A percentile compares a stretch with the other conserved stretches of the same genome.
Evolutionary conservation across 2,888 invertebrate species (phyloP).

Genomic region (Cenopis cana): DNA sequence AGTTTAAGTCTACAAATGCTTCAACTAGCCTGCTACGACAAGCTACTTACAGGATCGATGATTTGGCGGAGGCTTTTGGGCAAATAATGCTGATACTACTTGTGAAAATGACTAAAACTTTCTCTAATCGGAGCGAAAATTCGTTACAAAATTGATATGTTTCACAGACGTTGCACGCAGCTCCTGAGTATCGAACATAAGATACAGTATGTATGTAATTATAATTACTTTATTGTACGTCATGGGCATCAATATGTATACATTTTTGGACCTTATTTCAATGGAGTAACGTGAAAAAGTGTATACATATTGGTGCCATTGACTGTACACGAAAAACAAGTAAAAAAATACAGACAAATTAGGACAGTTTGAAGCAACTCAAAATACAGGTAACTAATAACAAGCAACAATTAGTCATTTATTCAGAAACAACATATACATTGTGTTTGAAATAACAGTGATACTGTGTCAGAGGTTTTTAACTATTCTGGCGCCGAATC

Average conservation of each 20-base stretch:
- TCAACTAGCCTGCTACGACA: constrained; percentile 81
- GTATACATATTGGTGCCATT: no score
- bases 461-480: not conserved
- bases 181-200: constrained; percentile 1
- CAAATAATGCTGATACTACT: constrained; percentile 6
- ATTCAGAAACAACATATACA: no score
- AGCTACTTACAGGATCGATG: constrained; percentile 64
- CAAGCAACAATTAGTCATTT: no score
- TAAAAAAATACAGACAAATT: no score
- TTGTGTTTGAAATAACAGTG: no score
- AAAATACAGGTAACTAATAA: not conserved
- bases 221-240: no score
- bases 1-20: constrained; percentile 81
- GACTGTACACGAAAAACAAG: no score
- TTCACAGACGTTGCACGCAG: constrained; percentile 23
- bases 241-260: no score
- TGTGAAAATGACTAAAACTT: not conserved
- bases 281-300: no score
- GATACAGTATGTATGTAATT: no score
- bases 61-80: constrained; percentile 12
- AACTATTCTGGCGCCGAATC: not conserved
- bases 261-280: no score
- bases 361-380: no score
- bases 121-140: not conserved
- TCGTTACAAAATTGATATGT: constrained; percentile 34